Evolutionary conservation across 2,888 invertebrate species (phyloP), one percentile per base, ranked within the genome.

Genomic region (Epistrophe grossulariae): DNA sequence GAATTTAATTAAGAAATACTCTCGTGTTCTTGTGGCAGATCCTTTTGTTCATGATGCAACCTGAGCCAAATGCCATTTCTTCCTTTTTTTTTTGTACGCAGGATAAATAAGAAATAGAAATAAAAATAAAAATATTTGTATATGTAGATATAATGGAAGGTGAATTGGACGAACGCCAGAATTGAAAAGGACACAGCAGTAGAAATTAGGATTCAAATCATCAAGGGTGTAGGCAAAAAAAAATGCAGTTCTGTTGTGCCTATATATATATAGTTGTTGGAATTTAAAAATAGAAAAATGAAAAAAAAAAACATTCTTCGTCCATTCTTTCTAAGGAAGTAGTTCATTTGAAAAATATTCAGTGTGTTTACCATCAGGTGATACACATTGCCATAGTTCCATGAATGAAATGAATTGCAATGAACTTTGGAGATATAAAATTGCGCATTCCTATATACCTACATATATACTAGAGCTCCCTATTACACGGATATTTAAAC

Each of bases 1-100:
- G 81, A 85, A 85, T 85, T 85, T 85, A 81, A 85, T 85, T 85
- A 85, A 85, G 73, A 73, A 85, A 85, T 81, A 73, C 62, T 74
- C 73, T 70, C n/a, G 68, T 72, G 59, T 76, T 68, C 66, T 62
- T 79, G 79, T 71, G 70, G 79, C 76, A 84, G 71, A 50, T 80
- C 62, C 55, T 66, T 48, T 66, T 40, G n/a, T 52, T 11, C 4
- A 31, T 55, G 28, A 31, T 55, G 28, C 24, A 70, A 40, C 24
- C 24, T n/a, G 17, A 55, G 40, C 52, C 70, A 55, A 66, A 40
- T 15, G 13, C 15, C 7, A 38, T 52, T n/a, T n/a, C 24, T 24
- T 24, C 3, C 24, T 24, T 24, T n/a, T 17, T 8, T 17, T 52
- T 43, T 7, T 70, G 10, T 28, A 8, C 15, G 8, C 15, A 9